A percentile compares a stretch with the other conserved stretches of the same genome.
Conservation (phyloP, 92 coral and sea anemone genomes). For the Desmophyllum pertusum region DNA sequence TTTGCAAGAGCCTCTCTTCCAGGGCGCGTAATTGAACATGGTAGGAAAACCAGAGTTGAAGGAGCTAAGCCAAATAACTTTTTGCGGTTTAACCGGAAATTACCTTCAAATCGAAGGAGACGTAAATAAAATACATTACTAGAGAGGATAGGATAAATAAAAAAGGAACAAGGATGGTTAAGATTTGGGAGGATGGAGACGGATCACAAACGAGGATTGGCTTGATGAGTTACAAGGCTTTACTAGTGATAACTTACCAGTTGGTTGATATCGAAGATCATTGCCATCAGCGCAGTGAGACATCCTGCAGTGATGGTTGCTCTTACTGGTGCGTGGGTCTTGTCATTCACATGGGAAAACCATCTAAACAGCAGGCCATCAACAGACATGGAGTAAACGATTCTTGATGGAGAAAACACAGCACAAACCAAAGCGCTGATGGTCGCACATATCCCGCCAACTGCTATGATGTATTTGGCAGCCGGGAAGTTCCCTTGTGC, state of each 20-base stretch:
- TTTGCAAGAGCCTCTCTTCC: too few relatives aligned
- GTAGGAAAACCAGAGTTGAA: too few relatives aligned
- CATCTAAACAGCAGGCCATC: slow-evolving; percentile 74
- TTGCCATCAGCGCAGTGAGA: slow-evolving; percentile 54
- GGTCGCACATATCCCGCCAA: slow-evolving; percentile 83
- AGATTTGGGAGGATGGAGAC: too few relatives aligned
- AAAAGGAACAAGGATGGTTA: too few relatives aligned
- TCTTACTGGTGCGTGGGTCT: slow-evolving; percentile 66
- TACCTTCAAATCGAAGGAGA: too few relatives aligned
- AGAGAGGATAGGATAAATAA: too few relatives aligned
- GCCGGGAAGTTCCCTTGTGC: slow-evolving; percentile 51
- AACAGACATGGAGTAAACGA: slow-evolving; percentile 80
- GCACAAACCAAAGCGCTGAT: slow-evolving; percentile 55
- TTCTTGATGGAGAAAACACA: slow-evolving; percentile 66
- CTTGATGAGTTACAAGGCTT: not conserved
- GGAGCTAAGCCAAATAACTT: too few relatives aligned
- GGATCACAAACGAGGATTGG: too few relatives aligned
- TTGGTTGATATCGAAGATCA: slow-evolving; percentile 63
- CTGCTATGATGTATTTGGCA: slow-evolving; percentile 69
- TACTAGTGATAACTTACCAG: slow-evolving; percentile 41
- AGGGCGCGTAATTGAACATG: too few relatives aligned
- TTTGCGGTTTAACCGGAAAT: too few relatives aligned
- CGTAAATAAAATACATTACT: too few relatives aligned
- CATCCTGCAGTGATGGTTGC: slow-evolving; percentile 64
- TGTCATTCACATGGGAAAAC: slow-evolving; percentile 53